Conservation (phyloP, 2,113 vertebrate genomes). For the Catagonus wagneri region DNA sequence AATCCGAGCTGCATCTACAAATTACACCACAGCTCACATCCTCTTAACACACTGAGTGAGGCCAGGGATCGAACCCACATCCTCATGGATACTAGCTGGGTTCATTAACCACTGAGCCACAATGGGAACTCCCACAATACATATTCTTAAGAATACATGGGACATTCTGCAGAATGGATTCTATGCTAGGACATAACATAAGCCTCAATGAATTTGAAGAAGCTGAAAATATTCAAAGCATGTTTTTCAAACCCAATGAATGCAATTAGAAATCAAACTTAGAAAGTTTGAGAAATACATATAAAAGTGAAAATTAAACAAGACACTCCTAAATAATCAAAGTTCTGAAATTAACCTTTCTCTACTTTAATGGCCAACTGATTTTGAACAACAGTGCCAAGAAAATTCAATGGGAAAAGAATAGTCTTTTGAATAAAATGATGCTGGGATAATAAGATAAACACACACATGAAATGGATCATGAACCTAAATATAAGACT, state of each 20-base stretch:
- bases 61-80: too few relatives aligned
- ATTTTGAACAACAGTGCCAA: not conserved
- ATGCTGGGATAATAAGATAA: not conserved
- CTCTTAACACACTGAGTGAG: too few relatives aligned
- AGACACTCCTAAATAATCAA: not conserved
- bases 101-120: too few relatives aligned
- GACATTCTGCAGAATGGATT: constrained; percentile 12
- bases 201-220: not conserved
- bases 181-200: not conserved
- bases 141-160: not conserved
- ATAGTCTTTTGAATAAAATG: not conserved
- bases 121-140: too few relatives aligned
- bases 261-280: constrained; percentile 1
- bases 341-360: not conserved
- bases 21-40: too few relatives aligned
- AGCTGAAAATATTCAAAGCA: not conserved
- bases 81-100: too few relatives aligned
- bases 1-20: too few relatives aligned
- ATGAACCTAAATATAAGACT: not conserved
- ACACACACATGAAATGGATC: not conserved
- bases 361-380: not conserved
- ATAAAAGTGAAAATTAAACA: not conserved
- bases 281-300: not conserved
- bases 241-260: constrained; percentile 9
- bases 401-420: constrained; percentile 19